phyloP scores from a whole-genome alignment of 2,113 vertebrate species.

The Brevimyrus niger region DNA sequence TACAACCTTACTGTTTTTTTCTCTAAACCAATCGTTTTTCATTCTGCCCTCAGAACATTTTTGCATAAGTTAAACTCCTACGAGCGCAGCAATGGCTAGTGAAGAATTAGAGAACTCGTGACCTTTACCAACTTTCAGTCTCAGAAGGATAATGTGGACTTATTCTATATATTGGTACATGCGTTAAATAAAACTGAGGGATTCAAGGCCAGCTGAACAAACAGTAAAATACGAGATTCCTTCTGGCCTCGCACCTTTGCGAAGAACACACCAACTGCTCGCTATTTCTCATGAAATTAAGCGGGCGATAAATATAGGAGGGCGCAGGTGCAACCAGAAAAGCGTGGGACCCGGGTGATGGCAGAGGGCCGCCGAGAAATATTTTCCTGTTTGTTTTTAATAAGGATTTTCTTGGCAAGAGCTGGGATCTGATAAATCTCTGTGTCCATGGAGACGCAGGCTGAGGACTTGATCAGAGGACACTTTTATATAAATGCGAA shows the following conservation, averaged over 20 bases:
- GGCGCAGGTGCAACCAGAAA: conserved; percentile 10
- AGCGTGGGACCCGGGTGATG: not conserved
- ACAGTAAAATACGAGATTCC: not conserved
- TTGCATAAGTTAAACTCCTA: too few species aligned
- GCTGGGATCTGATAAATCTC: conserved; percentile 26
- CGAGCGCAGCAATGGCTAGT: too few species aligned
- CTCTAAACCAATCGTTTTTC: too few species aligned
- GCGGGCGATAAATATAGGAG: not conserved
- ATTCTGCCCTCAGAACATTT: too few species aligned
- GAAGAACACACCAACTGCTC: not conserved
- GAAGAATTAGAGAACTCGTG: not conserved
- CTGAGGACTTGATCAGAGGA: conserved; percentile 25
- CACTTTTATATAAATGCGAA: conserved; percentile 36
- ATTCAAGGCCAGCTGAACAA: not conserved
- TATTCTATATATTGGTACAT: not conserved
- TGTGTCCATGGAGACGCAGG: conserved; percentile 37
- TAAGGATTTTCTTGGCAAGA: conserved; percentile 33
- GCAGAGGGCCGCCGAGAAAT: not conserved
- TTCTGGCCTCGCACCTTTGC: not conserved
- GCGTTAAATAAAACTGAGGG: not conserved
- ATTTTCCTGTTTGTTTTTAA: conserved; percentile 44
- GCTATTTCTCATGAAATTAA: conserved; percentile 16
- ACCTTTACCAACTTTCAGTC: not conserved
- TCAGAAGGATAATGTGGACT: not conserved
- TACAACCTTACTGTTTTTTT: too few species aligned